phyloP scores from a whole-genome alignment of 2,797 vertebrate genomes.

The Cynopterus sphinx region DNA sequence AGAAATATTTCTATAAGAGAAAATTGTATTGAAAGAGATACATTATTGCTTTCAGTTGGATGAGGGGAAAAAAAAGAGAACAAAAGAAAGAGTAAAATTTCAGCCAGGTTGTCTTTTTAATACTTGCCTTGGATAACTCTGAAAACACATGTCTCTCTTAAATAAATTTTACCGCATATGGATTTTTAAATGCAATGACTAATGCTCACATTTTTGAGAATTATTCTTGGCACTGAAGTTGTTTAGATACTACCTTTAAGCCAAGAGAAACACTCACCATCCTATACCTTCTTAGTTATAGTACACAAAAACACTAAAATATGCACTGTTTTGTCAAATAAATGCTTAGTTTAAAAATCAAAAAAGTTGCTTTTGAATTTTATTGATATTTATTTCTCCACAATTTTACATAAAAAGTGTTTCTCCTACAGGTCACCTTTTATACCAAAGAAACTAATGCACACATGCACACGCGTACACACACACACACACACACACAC shows the following conservation, averaged over 20 bases:
- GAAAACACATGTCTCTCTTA: constrained; percentile 37
- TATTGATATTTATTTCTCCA: background rate
- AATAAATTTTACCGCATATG: constrained; percentile 53
- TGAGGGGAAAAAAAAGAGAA: background rate
- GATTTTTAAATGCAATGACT: constrained; percentile 47
- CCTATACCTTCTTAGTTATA: background rate
- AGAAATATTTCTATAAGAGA: background rate
- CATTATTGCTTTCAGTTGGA: background rate
- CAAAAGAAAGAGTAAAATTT: background rate
- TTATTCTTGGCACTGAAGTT: constrained; percentile 57
- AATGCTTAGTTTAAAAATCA: background rate
- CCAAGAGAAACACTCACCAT: constrained; percentile 54
- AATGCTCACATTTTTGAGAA: constrained; percentile 50
- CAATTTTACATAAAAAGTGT: background rate
- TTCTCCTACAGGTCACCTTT: background rate
- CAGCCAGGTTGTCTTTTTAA: constrained; percentile 16
- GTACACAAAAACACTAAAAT: background rate
- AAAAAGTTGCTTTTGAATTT: background rate
- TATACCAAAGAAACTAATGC: constrained; percentile 34
- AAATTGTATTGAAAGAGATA: background rate
- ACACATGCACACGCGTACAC: too few relatives aligned
- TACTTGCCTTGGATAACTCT: constrained; percentile 15
- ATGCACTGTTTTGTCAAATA: background rate
- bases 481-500: too few relatives aligned
- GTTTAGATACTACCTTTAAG: constrained; percentile 42